These are phyloP conservation scores for Drosophila equinoxialis DNA, from an alignment of 1,140 invertebrate species.

Conservation along the genomic window DNA sequence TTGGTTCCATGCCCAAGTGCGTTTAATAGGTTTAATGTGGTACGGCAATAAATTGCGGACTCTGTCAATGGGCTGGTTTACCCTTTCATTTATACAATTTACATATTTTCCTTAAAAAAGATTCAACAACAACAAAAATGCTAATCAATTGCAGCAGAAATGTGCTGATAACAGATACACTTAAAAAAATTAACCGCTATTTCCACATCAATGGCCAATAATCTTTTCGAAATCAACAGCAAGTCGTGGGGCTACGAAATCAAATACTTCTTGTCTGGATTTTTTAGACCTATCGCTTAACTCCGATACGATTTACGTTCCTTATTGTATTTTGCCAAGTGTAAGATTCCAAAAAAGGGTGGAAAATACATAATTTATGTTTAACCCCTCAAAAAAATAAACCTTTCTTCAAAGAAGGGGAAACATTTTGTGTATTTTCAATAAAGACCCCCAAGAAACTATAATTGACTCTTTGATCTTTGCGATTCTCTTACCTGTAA, in stretches of 20 bases:
- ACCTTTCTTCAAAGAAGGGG: background rate
- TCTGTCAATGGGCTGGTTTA: constrained; percentile 51
- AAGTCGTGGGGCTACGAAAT: too few species aligned
- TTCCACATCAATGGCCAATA: background rate
- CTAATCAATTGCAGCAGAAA: constrained; percentile 22
- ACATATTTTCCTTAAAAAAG: constrained; percentile 30
- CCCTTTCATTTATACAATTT: constrained; percentile 55
- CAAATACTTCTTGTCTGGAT: too few species aligned
- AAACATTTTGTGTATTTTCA: too few species aligned
- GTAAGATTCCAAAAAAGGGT: background rate
- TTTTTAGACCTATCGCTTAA: too few species aligned
- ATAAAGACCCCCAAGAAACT: too few species aligned
- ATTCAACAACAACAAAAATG: constrained; percentile 35
- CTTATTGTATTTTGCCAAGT: background rate
- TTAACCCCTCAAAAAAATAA: background rate
- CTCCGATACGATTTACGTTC: background rate
- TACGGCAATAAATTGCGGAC: constrained; percentile 56
- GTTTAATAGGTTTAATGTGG: constrained; percentile 70
- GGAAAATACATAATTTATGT: background rate
- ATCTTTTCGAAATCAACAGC: too few species aligned
- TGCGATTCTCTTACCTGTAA: background rate
- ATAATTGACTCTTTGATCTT: too few species aligned
- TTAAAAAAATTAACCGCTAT: background rate
- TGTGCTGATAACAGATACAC: constrained; percentile 2
- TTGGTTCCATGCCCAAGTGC: constrained; percentile 60